Conservation (phyloP, 2,888 invertebrate species). For the Tigriopus californicus region DNA sequence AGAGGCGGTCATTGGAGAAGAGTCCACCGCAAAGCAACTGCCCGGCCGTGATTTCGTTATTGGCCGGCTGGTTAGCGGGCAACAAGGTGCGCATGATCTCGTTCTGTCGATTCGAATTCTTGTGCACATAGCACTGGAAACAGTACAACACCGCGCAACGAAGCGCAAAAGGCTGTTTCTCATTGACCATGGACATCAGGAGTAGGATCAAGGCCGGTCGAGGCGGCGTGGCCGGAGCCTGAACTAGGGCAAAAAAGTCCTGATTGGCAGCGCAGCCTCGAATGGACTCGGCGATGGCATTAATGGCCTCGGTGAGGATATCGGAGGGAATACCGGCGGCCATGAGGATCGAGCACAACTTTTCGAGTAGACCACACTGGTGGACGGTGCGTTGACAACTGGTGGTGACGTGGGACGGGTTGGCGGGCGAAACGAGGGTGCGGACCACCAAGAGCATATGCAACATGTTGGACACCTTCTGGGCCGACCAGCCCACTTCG, state of each 20-base stretch:
- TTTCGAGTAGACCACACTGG: conserved; percentile 56
- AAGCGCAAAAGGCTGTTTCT: conserved; percentile 74
- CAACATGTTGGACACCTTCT: conserved; percentile 84
- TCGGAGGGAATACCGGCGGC: conserved; percentile 90
- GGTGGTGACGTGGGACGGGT: conserved; percentile 50
- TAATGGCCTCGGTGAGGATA: conserved; percentile 86
- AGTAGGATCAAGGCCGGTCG: conserved; percentile 83
- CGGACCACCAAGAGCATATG: conserved; percentile 68
- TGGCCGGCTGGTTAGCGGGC: conserved; percentile 37
- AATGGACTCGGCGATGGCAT: conserved; percentile 81
- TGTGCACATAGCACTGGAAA: conserved; percentile 83
- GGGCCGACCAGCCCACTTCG: conserved; percentile 58
- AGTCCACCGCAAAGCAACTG: conserved; percentile 82
- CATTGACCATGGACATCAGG: conserved; percentile 95
- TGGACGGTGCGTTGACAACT: conserved; percentile 77
- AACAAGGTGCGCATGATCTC: conserved; percentile 76
- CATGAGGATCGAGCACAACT: conserved; percentile 66
- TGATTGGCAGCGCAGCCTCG: conserved; percentile 77
- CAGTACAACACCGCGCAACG: conserved; percentile 92
- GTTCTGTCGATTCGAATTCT: conserved; percentile 72
- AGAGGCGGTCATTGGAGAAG: conserved; percentile 65
- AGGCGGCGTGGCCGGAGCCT: conserved; percentile 82
- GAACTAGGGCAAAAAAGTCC: conserved; percentile 66
- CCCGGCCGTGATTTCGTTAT: conserved; percentile 38
- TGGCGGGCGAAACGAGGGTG: conserved; percentile 79